These are phyloP conservation scores for Zele albiditarsus DNA, from an alignment of 2,888 invertebrate species.

Conservation along the genomic window DNA sequence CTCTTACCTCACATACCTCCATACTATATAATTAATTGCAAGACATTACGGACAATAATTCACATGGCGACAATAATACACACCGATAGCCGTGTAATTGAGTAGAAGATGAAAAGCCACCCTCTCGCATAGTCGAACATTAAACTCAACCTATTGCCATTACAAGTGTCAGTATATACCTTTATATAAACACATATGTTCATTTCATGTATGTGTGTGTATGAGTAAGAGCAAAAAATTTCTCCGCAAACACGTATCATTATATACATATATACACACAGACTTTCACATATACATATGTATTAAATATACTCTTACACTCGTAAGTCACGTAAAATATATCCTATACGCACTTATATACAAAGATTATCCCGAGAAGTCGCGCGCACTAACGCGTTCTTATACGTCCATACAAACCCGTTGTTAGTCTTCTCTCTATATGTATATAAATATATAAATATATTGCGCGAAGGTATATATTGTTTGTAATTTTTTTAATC, in stretches of 20 bases:
- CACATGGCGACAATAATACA: constrained; percentile 39
- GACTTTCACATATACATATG: constrained; percentile 5
- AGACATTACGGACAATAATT: constrained; percentile 37
- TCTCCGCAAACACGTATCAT: not conserved
- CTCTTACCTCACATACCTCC: not conserved
- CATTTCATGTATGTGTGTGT: not conserved
- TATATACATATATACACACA: not conserved
- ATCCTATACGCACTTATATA: constrained; percentile 37
- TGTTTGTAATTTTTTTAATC: constrained; percentile 45
- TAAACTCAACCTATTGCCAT: constrained; percentile 20
- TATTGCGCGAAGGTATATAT: constrained; percentile 30
- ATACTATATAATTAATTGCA: constrained; percentile 34
- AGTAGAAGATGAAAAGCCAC: constrained; percentile 39
- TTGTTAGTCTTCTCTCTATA: constrained; percentile 23
- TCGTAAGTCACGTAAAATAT: constrained; percentile 45
- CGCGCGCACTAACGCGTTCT: constrained; percentile 37
- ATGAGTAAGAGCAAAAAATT: not conserved
- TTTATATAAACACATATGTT: constrained; percentile 30
- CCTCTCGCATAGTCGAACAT: constrained; percentile 26
- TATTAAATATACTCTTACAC: constrained; percentile 22
- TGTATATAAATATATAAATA: constrained; percentile 43
- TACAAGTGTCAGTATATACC: constrained; percentile 5
- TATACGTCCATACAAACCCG: constrained; percentile 23
- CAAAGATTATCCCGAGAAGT: constrained; percentile 36
- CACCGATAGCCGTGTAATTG: constrained; percentile 41